Percentiles rank a stretch among this genome's conserved stretches.
Evolutionary conservation across 2,888 invertebrate genomes (phyloP).

Genomic region (Drosophila mettleri): DNA sequence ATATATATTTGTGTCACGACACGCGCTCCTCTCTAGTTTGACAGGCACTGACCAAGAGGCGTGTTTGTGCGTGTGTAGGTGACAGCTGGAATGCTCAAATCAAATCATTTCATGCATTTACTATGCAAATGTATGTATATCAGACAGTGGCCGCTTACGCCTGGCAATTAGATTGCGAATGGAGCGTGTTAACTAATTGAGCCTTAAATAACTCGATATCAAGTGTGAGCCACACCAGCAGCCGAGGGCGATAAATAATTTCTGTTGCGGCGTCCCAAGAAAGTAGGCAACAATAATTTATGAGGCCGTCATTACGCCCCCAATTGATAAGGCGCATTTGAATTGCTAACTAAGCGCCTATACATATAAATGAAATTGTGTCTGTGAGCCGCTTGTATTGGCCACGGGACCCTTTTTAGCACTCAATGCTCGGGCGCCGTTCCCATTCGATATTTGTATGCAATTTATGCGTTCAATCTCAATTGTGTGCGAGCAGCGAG

Average conservation of each 20-base stretch:
- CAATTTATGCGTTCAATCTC: conserved; percentile 60
- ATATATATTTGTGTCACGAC: conserved; percentile 1
- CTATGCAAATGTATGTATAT: conserved; percentile 32
- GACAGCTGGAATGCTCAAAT: conserved; percentile 31
- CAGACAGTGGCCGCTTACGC: conserved; percentile 11
- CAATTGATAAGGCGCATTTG: conserved; percentile 62
- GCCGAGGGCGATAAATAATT: conserved; percentile 40
- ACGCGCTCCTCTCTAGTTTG: not conserved
- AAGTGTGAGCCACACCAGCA: conserved; percentile 14
- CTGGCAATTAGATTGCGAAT: conserved; percentile 18
- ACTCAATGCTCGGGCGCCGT: conserved; percentile 16
- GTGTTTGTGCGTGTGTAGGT: conserved; percentile 15
- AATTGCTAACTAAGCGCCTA: conserved; percentile 62
- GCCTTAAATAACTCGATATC: conserved; percentile 20
- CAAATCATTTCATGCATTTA: conserved; percentile 13
- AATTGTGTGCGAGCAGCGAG: conserved; percentile 18
- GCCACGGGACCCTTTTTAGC: conserved; percentile 14
- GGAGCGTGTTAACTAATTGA: conserved; percentile 54
- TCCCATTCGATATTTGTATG: conserved; percentile 33
- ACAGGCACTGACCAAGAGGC: conserved; percentile 23
- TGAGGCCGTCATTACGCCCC: conserved; percentile 24
- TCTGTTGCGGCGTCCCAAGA: conserved; percentile 32
- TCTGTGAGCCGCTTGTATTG: conserved; percentile 47
- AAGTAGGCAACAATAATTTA: conserved; percentile 73
- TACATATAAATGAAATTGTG: conserved; percentile 64